Conservation (phyloP, 2,888 invertebrate species). For the Callyntrura sp. region DNA sequence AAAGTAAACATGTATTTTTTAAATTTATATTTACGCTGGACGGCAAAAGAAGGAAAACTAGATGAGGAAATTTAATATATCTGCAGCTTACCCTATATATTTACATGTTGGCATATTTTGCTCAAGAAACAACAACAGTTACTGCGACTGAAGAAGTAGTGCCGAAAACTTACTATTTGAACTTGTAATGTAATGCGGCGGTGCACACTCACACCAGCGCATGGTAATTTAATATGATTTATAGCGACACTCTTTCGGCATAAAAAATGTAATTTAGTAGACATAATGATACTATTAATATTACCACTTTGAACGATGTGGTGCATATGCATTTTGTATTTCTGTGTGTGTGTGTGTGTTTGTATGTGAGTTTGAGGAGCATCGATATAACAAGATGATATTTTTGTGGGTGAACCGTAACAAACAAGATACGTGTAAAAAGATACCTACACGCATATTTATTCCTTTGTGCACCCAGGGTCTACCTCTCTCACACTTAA, state of each 20-base stretch:
- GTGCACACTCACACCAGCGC: neutral
- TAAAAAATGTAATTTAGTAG: conserved; percentile 64
- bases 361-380: neutral
- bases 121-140: neutral
- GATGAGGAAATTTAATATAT: neutral
- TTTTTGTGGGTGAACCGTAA: conserved; percentile 28
- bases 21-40: neutral
- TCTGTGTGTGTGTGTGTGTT: neutral
- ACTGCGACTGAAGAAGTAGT: neutral
- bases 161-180: neutral
- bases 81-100: no score
- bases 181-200: conserved; percentile 13
- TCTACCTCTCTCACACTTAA: neutral
- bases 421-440: neutral
- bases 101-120: neutral
- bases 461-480: conserved; percentile 1
- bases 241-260: conserved; percentile 45
- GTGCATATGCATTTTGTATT: neutral
- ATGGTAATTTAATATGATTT: conserved; percentile 70
- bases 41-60: neutral
- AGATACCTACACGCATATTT: neutral
- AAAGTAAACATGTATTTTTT: neutral
- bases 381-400: neutral
- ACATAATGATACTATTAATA: conserved; percentile 72
- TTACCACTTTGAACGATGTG: conserved; percentile 19